Evolutionary conservation across 2,888 invertebrate genomes (phyloP).

Genomic region (Tachina fera): DNA sequence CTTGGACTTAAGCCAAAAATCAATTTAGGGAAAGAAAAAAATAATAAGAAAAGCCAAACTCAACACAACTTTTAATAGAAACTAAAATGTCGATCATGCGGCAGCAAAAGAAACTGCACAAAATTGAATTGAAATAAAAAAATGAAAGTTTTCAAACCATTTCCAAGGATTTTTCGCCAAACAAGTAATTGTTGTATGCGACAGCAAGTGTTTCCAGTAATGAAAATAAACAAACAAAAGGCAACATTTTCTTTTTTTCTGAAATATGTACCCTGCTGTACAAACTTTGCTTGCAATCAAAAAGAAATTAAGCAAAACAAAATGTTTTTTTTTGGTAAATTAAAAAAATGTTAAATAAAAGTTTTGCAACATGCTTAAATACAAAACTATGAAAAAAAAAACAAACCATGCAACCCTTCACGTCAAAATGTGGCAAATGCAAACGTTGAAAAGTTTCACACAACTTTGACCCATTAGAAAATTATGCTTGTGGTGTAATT

Average conservation of each 20-base stretch:
- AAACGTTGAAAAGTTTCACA: constrained; percentile 22
- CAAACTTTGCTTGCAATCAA: constrained; percentile 43
- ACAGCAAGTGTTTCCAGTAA: constrained; percentile 20
- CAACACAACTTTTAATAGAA: constrained; percentile 32
- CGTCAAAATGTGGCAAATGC: constrained; percentile 29
- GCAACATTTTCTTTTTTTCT: too few species aligned
- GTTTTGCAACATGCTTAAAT: constrained; percentile 8
- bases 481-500: constrained; percentile 25
- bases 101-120: constrained; percentile 34
- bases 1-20: constrained; percentile 62
- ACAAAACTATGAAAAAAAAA: not conserved
- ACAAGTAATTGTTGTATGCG: constrained; percentile 11
- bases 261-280: not conserved
- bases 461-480: constrained; percentile 14
- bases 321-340: constrained; percentile 2
- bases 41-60: not conserved
- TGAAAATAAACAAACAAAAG: constrained; percentile 9
- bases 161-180: constrained; percentile 24
- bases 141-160: constrained; percentile 9
- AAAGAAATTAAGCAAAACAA: constrained; percentile 21
- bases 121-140: constrained; percentile 15
- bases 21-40: constrained; percentile 17
- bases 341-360: constrained; percentile 11
- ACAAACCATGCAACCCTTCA: not conserved
- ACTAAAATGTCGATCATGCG: constrained; percentile 45